Conservation (phyloP, 2,113 vertebrate genomes). For the Trichomycterus rosablanca region DNA sequence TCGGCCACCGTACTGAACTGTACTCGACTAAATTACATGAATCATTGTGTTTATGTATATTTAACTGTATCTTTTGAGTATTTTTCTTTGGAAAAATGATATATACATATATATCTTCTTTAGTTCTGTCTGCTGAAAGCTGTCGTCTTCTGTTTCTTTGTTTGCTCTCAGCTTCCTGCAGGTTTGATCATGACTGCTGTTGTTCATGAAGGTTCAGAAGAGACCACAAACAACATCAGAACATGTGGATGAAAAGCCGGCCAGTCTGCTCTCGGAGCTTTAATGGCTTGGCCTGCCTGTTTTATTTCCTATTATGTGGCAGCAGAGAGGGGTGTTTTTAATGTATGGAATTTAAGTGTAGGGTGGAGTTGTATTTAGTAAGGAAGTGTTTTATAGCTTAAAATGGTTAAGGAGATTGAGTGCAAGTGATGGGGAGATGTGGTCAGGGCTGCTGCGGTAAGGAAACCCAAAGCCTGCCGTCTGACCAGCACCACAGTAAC, state of each 20-base stretch:
- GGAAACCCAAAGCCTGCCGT: slow-evolving; percentile 62
- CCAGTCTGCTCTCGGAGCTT: slow-evolving; percentile 36
- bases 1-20: too few species aligned
- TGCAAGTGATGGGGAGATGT: slow-evolving; percentile 51
- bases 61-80: too few species aligned
- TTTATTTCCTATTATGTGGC: slow-evolving; percentile 51
- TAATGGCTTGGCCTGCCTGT: slow-evolving; percentile 36
- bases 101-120: too few species aligned
- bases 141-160: too few species aligned
- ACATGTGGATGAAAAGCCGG: slow-evolving; percentile 43
- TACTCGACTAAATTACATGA: too few species aligned
- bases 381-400: slow-evolving; percentile 68
- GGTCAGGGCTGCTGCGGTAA: slow-evolving; percentile 57
- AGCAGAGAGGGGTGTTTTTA: slow-evolving; percentile 56
- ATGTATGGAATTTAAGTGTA: slow-evolving; percentile 66
- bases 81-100: too few species aligned
- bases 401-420: slow-evolving; percentile 59
- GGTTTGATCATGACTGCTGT: too few species aligned
- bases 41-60: too few species aligned
- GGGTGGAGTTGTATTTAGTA: slow-evolving; percentile 69
- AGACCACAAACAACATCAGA: slow-evolving; percentile 46
- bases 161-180: too few species aligned
- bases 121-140: too few species aligned
- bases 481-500: slow-evolving; percentile 65
- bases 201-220: slow-evolving; percentile 30